Evolutionary conservation across 2,797 vertebrate genomes (phyloP).

Genomic region (Hephaestus fuliginosus): DNA sequence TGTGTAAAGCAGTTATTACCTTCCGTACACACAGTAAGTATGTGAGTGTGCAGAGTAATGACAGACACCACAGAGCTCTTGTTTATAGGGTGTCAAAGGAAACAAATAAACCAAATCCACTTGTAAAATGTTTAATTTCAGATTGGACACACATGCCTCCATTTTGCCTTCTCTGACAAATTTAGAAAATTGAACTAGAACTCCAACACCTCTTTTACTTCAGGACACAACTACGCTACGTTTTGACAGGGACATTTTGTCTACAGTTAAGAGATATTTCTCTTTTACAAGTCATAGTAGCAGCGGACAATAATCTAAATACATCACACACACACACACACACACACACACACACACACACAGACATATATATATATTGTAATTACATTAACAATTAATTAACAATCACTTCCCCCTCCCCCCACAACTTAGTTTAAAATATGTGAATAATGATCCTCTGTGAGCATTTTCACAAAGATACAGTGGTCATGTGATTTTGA

Average conservation of each 20-base stretch:
- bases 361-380: no score
- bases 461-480: not conserved
- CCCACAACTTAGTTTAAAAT: not conserved
- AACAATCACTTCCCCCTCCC: not conserved
- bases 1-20: conserved; percentile 62
- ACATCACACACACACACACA: no score
- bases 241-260: not conserved
- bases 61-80: conserved; percentile 60
- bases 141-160: conserved; percentile 26
- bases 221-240: not conserved
- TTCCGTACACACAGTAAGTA: conserved; percentile 35
- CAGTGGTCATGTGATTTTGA: not conserved
- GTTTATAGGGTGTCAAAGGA: conserved; percentile 67
- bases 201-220: conserved; percentile 18
- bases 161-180: conserved; percentile 36
- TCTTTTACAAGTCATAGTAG: not conserved
- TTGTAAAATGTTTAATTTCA: conserved; percentile 62
- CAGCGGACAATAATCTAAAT: not conserved
- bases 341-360: no score
- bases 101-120: conserved; percentile 55
- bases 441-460: not conserved
- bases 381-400: not conserved
- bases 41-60: conserved; percentile 61
- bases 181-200: conserved; percentile 45
- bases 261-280: conserved; percentile 10